Evolutionary conservation across 2,797 vertebrate genomes (phyloP).

Genomic region (Oreortyx pictus): DNA sequence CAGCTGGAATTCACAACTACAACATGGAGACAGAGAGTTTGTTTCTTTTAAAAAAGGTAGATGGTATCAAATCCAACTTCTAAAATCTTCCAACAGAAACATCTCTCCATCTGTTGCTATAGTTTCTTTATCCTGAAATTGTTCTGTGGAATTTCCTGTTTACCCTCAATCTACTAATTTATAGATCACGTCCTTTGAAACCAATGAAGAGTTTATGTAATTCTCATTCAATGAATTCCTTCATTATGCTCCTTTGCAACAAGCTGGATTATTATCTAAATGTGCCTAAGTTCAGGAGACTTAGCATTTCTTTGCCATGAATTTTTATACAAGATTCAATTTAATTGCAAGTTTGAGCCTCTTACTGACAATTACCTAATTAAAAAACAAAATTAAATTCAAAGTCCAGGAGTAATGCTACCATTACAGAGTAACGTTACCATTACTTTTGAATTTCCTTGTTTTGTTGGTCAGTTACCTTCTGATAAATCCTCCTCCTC

Average conservation of each 20-base stretch:
- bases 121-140: constrained; percentile 74
- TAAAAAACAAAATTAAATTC: neutral
- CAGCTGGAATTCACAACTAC: constrained; percentile 13
- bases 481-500: neutral
- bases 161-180: constrained; percentile 72
- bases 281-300: constrained; percentile 23
- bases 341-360: neutral
- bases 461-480: neutral
- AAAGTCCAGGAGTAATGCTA: neutral
- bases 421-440: neutral
- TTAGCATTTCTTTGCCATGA: constrained; percentile 9
- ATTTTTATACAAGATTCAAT: neutral
- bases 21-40: neutral
- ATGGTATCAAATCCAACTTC: constrained; percentile 51
- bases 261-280: constrained; percentile 49
- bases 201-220: constrained; percentile 63
- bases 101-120: constrained; percentile 73
- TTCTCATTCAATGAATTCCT: constrained; percentile 56
- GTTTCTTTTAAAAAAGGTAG: constrained; percentile 41
- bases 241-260: constrained; percentile 39
- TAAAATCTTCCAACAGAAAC: constrained; percentile 61
- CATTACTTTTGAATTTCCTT: neutral
- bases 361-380: neutral
- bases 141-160: constrained; percentile 79
- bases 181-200: constrained; percentile 67